Percentiles rank a stretch among this genome's conserved stretches.
These are phyloP conservation scores for rat (Rattus norvegicus) DNA, from an alignment of 2,113 vertebrate species.

Conservation along the genomic window DNA sequence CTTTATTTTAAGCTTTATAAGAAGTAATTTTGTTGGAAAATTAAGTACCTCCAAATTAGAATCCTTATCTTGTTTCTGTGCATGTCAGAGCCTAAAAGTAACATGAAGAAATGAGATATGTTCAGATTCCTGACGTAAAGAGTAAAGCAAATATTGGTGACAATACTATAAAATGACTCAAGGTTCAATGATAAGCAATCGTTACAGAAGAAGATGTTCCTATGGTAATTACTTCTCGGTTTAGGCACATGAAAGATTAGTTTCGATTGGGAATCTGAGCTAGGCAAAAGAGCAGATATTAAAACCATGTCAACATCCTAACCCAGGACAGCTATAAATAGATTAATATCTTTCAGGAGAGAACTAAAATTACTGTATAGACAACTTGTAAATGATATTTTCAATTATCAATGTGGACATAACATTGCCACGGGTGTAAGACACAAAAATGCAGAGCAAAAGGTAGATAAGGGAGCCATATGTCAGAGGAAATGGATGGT, in stretches of 20 bases:
- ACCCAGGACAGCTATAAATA: not conserved
- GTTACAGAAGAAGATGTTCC: not conserved
- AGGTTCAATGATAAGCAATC: not conserved
- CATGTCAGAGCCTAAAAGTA: not conserved
- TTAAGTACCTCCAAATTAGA: not conserved
- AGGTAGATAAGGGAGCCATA: not conserved
- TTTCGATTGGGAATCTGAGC: not conserved
- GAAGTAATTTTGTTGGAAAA: not conserved
- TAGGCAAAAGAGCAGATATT: not conserved
- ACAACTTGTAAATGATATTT: not conserved
- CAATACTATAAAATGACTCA: not conserved
- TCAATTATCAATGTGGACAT: not conserved
- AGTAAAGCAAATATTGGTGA: not conserved
- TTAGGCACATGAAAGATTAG: not conserved
- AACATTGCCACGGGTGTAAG: not conserved
- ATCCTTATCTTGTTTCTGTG: not conserved
- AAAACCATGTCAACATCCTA: not conserved
- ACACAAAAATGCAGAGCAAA: not conserved
- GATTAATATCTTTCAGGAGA: not conserved
- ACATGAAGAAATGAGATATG: not conserved
- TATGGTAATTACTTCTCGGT: not conserved
- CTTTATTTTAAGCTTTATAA: conserved; percentile 24
- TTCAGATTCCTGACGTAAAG: not conserved
- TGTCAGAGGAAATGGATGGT: not conserved
- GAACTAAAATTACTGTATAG: not conserved